Evolutionary conservation across 53 echinoderm and acorn worm genomes (phyloP).

Genomic region (Crossaster papposus): DNA sequence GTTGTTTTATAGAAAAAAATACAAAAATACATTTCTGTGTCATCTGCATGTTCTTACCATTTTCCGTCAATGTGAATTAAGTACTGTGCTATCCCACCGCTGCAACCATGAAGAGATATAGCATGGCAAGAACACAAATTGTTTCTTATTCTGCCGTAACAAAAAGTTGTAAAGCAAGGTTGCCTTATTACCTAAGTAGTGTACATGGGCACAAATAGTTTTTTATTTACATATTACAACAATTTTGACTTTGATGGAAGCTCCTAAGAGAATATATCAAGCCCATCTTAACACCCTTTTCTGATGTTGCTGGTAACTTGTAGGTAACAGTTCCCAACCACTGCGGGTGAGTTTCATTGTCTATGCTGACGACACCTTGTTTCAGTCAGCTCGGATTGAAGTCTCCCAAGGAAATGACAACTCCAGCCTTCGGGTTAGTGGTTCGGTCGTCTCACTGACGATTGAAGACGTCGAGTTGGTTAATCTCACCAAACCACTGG

Average conservation of each 20-base stretch:
- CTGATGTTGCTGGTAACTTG: not conserved
- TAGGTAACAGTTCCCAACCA: not conserved
- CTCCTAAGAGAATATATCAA: not conserved
- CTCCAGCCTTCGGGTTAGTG: not conserved
- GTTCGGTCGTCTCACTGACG: constrained; percentile 22
- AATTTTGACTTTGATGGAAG: not conserved
- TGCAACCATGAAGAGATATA: too few relatives aligned
- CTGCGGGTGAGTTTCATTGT: constrained; percentile 23
- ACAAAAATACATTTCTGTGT: too few relatives aligned
- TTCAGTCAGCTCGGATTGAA: constrained; percentile 2
- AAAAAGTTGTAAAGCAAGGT: too few relatives aligned
- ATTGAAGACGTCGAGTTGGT: constrained; percentile 49
- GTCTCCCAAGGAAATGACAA: not conserved
- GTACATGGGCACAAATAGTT: too few relatives aligned
- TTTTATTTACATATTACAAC: too few relatives aligned
- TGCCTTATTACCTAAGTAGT: too few relatives aligned
- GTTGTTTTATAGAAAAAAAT: not conserved
- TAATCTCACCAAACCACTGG: constrained; percentile 63
- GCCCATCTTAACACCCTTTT: not conserved
- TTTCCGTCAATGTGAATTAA: too few relatives aligned
- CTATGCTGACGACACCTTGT: constrained; percentile 33
- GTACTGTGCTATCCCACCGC: too few relatives aligned
- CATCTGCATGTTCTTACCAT: too few relatives aligned
- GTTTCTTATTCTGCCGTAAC: too few relatives aligned
- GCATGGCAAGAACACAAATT: too few relatives aligned